Evolutionary conservation across 2,888 invertebrate species (phyloP).

Genomic region (Coelinius sp.): DNA sequence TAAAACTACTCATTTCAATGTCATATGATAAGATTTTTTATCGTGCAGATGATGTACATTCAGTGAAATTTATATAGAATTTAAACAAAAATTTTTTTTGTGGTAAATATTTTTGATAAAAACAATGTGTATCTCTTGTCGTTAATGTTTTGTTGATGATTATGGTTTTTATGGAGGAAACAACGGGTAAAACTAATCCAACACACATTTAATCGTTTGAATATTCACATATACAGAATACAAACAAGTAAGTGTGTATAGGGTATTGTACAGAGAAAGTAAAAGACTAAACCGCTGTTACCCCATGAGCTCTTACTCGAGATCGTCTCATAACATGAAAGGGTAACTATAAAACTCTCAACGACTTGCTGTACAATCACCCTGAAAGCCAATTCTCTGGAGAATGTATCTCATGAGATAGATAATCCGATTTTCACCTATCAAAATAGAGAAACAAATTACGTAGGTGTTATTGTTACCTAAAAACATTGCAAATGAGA

Average conservation of each 20-base stretch:
- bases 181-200: not conserved
- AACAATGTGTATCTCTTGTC: no score
- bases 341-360: slow-evolving; percentile 36
- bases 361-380: slow-evolving; percentile 31
- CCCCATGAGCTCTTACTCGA: slow-evolving; percentile 21
- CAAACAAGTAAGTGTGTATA: slow-evolving; percentile 23
- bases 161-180: not conserved
- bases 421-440: slow-evolving; percentile 1
- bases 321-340: slow-evolving; percentile 26
- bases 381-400: slow-evolving; percentile 16
- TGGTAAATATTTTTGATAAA: no score
- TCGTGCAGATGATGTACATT: no score
- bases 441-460: not conserved
- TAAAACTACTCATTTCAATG: not conserved
- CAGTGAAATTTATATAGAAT: no score
- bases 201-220: not conserved
- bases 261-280: slow-evolving; percentile 4
- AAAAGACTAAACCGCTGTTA: slow-evolving; percentile 24
- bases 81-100: no score
- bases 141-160: not conserved
- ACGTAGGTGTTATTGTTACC: not conserved
- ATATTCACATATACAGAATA: not conserved
- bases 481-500: slow-evolving; percentile 5
- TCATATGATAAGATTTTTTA: not conserved
- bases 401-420: not conserved